A percentile compares a stretch with the other conserved stretches of the same genome.
Conservation (phyloP, 1,140 invertebrate species). For the Eumaeus atala region DNA sequence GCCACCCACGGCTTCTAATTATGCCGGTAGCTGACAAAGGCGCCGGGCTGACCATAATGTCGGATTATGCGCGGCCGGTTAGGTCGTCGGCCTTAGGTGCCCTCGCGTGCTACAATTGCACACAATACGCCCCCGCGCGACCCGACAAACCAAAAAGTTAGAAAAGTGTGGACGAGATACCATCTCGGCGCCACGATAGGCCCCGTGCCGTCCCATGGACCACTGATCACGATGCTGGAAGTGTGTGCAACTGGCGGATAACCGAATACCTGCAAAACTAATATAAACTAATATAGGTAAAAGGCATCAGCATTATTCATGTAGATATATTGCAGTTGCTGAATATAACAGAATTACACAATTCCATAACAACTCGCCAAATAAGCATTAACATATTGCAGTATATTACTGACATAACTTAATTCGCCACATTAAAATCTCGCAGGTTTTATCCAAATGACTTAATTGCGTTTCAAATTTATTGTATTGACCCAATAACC, state of each 20-base stretch:
- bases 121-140: constrained; percentile 59
- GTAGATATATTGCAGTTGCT: too few species aligned
- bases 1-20: constrained; percentile 68
- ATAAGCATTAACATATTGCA: too few species aligned
- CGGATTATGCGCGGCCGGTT: constrained; percentile 54
- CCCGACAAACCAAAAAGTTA: constrained; percentile 62
- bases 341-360: too few species aligned
- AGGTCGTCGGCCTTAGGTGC: constrained; percentile 57
- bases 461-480: constrained; percentile 3
- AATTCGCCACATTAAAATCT: not conserved
- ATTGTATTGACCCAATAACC: constrained; percentile 1
- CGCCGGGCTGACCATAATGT: constrained; percentile 64
- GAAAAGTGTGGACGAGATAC: constrained; percentile 58
- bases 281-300: too few species aligned
- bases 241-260: too few species aligned
- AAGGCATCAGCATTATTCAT: too few species aligned
- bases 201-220: constrained; percentile 21
- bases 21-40: constrained; percentile 68
- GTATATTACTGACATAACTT: too few species aligned
- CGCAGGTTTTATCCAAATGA: constrained; percentile 5
- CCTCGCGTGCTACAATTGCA: constrained; percentile 68
- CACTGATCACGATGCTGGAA: not conserved
- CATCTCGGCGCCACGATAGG: constrained; percentile 49
- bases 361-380: too few species aligned
- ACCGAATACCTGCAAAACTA: too few species aligned